Conservation (phyloP, 2,888 invertebrate genomes). For the Adelphocoris suturalis region DNA sequence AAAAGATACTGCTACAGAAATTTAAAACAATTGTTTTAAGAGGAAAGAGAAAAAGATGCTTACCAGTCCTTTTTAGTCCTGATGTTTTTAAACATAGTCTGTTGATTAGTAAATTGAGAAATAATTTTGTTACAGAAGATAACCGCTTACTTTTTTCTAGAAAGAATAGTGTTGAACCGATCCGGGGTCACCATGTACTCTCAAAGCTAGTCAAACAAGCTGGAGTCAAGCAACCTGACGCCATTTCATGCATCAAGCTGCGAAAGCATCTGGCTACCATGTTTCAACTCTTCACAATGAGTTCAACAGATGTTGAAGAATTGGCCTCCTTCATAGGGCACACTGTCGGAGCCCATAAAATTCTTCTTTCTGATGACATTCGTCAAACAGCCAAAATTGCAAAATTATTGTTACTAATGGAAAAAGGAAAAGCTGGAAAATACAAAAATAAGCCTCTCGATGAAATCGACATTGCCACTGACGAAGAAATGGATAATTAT, state of each 20-base stretch:
- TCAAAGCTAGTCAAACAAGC: not conserved
- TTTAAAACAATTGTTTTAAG: not conserved
- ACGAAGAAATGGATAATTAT: no score
- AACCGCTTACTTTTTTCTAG: no score
- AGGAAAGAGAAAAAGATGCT: not conserved
- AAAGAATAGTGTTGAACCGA: not conserved
- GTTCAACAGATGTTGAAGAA: not conserved
- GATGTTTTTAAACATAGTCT: not conserved
- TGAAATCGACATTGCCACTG: not conserved
- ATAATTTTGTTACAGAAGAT: no score
- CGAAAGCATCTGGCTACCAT: constrained; percentile 17
- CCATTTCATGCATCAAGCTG: not conserved
- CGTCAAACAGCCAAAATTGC: constrained; percentile 14
- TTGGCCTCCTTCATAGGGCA: constrained; percentile 20
- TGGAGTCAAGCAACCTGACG: not conserved
- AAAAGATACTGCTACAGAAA: not conserved
- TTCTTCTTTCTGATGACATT: not conserved
- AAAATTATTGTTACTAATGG: not conserved
- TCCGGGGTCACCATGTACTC: not conserved
- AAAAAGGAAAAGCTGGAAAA: not conserved
- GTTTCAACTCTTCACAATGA: not conserved
- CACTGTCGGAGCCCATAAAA: not conserved
- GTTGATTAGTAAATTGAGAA: no score
- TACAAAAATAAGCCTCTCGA: not conserved
- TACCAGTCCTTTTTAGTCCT: not conserved